A percentile compares a stretch with the other conserved stretches of the same genome.
Evolutionary conservation across 2,888 invertebrate species (phyloP).

Genomic region (Polydrusus pterygomalis): DNA sequence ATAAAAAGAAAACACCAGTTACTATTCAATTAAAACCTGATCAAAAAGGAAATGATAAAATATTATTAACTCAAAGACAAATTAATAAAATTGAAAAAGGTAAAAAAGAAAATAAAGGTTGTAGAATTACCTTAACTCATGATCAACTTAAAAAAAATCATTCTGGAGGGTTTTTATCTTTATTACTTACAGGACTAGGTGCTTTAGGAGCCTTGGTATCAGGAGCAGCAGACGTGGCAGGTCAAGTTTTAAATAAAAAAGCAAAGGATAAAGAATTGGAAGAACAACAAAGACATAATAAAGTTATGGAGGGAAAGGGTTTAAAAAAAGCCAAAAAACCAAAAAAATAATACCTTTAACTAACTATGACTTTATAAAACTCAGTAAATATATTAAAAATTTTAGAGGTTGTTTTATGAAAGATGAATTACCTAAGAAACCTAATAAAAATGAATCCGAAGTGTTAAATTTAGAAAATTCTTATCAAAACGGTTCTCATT

Average conservation of each 20-base stretch:
- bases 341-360: slow-evolving; percentile 5
- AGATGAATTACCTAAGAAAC: neutral
- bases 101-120: slow-evolving; percentile 2
- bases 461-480: neutral
- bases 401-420: neutral
- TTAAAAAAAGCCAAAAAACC: neutral
- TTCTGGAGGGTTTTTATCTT: neutral
- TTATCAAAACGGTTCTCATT: neutral
- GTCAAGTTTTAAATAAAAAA: neutral
- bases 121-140: slow-evolving; percentile 5
- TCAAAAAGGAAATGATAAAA: slow-evolving; percentile 5
- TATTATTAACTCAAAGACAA: slow-evolving; percentile 4
- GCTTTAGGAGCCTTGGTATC: neutral
- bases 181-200: neutral
- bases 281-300: neutral
- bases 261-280: neutral
- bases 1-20: slow-evolving; percentile 1
- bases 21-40: neutral
- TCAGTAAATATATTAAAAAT: neutral
- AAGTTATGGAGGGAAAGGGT: slow-evolving; percentile 2
- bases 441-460: too few relatives aligned
- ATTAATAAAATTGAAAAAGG: neutral
- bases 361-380: neutral
- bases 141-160: slow-evolving; percentile 1
- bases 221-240: neutral